Evolutionary conservation across 2,888 invertebrate species (phyloP), one percentile per base, ranked within the genome.

Genomic region (Barypeithes pellucidus): DNA sequence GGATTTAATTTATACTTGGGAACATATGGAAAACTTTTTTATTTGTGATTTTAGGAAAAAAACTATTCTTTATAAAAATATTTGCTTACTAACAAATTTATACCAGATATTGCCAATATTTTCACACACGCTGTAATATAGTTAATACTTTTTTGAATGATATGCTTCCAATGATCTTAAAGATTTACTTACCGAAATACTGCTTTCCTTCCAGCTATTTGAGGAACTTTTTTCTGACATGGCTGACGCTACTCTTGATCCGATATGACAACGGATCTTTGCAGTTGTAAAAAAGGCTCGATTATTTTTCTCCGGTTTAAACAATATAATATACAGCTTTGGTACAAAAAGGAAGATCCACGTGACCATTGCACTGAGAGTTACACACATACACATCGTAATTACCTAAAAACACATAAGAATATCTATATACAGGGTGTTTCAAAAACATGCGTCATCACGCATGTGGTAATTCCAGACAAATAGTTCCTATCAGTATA

Each of bases 261-360:
- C 92, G 75, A 92, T 89, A 84, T 92, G 92, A 82, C 92, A 92
- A 60, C 93, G 87, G 54, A 93, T 91, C 80, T 92, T 92, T 67
- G 92, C 90, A 2, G 93, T 93, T 7, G 92, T 91, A 85, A 93
- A 94, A 76, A 91, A 89, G 22, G 91, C 91, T 57, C 94, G 88
- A 79, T 92, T 93, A 85, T 95, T 95, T 81, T 91, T 90, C 85
- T 93, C 92, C 3, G 94, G 94, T 72, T 91, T 89, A 80, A 92
- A 88, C 45, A 93, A 83, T 77, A 94, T 94, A 80, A 93, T 92
- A 85, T 93, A 94, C 52, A 94, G 86, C 86, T 94, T 93, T 2
- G 94, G 94, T 76, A 92, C 88, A 86, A 94, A 94, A 70, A 94
- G 88, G 77, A 94, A 90, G 60, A 90, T 87, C 81, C 94, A 89